Base-by-base conservation (phyloP, 2,888 invertebrate species). In the Xiphydria camelus region DNA sequence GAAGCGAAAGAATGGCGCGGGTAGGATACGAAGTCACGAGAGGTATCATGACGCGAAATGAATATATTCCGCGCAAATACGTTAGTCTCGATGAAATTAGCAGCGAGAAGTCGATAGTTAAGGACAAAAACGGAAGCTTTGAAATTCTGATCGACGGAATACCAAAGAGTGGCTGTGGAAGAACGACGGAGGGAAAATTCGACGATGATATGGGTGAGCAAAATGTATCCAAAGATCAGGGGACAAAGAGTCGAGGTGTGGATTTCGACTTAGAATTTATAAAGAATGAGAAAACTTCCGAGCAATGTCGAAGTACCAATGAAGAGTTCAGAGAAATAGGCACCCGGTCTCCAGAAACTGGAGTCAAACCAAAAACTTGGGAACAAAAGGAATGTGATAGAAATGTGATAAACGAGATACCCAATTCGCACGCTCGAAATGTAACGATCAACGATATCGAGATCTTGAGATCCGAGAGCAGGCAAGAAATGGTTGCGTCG, bases 401-500 rank as follows among this genome's bases (percentile, higher is more conserved):
- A 14, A 47, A 37, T 25, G 51, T 49, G 42, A 55, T 46, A 37
- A 59, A 51, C 23, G 26, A 26, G 5, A 34, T 32, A 22, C 26
- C 33, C 12, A 45, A 51, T 12, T 29, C 20, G 12, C 32, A 10
- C 15, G 6, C 17, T 23, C 12, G 38, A 41, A 29, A 29, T 15
- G 41, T 29, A 34, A 18, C 42, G 19, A 42, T 18, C 9, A 50
- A 51, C 22, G 60, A 66, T 1, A 25, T 49, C 3, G 62, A 60
- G 19, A 54, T 61, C 4, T 18, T 47, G 7, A 51, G 45, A 35
- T 42, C 51, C 14, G 66, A 66, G 3, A 46, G 48, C 49, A 64
- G 51, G 15, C 53, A 47, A 4, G 64, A 62, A 4, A 36, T 47
- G 23, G 18, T 48, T 4, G 42, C 47, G 2, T 56, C 63, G 7